Evolutionary conservation across 2,113 vertebrate genomes (phyloP), one percentile per base, ranked within the genome.

Genomic region (Pyxicephalus adspersus): DNA sequence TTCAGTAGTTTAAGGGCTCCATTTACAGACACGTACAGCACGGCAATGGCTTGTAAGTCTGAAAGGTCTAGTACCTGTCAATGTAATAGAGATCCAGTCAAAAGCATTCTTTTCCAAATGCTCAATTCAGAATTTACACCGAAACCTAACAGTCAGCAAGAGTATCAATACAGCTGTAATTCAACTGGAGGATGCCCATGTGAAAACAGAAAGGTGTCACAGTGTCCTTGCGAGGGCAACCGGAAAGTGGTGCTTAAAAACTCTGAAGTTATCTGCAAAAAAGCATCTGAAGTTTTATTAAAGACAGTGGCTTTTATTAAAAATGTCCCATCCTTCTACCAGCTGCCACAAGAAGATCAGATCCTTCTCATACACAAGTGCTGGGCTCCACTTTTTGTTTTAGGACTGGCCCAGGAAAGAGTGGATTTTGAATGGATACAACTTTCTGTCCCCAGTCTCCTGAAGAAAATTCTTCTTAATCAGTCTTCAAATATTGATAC

Each of bases 251-350:
- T 73, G 11, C 85, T 89, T 51, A 83, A 79, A 86, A 84, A 26
- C 0, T 84, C 88, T 52, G 84, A 84, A 81, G 6, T 18, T 29
- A 85, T 45, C 0, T 77, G 86, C 54, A 84, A 58, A 71, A 87
- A 68, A 81, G 84, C 86, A 61, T 86, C 77, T n/a, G 84, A 87
- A 70, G 87, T 89, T 26, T 75, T 89, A 75, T 17, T 87, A 71
- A 91, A 88, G 76, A 88, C 83, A 25, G 75, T 73, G 76, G 19
- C 70, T 83, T 88, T 89, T 76, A 81, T 89, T 66, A 87, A 83
- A 84, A 89, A 88, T 52, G 73, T 91, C 50, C 87, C 87, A 67
- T 87, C 86, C 22, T 91, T 90, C 70, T 83, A 83, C 51, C 79
- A 85, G 0, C 0, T 87, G 52, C 85, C 84, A 20, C 85, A 60